Conservation (phyloP, 2,113 vertebrate species). For the Salvelinus fontinalis region DNA sequence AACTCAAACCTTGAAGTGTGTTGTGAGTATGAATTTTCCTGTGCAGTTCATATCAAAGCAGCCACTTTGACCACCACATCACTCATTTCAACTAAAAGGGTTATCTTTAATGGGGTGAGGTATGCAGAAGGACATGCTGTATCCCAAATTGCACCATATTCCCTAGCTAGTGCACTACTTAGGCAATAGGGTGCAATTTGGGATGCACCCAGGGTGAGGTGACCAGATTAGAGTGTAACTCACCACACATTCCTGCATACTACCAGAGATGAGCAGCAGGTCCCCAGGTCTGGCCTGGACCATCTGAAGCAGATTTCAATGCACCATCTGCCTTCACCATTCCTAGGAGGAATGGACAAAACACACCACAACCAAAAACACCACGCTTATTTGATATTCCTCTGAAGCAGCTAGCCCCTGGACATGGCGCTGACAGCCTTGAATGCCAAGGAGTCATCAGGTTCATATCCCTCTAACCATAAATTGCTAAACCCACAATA, state of each 20-base stretch:
- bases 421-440: neutral
- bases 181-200: no score
- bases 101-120: no score
- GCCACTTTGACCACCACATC: no score
- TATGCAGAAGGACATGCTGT: no score
- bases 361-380: neutral
- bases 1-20: no score
- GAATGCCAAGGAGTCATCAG: neutral
- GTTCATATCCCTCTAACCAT: neutral
- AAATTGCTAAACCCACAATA: slow-evolving; percentile 15
- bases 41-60: no score
- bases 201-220: no score
- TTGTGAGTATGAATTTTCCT: no score
- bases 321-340: slow-evolving; percentile 72
- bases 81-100: no score
- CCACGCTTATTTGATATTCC: neutral
- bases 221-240: neutral
- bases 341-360: slow-evolving; percentile 67
- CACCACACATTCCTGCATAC: slow-evolving; percentile 77
- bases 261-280: slow-evolving; percentile 83
- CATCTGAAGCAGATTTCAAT: slow-evolving; percentile 78
- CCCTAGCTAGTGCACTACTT: no score
- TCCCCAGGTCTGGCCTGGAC: slow-evolving; percentile 78
- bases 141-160: no score
- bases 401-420: neutral